phyloP scores from a whole-genome alignment of 2,888 invertebrate genomes.

The Harmothoe impar region DNA sequence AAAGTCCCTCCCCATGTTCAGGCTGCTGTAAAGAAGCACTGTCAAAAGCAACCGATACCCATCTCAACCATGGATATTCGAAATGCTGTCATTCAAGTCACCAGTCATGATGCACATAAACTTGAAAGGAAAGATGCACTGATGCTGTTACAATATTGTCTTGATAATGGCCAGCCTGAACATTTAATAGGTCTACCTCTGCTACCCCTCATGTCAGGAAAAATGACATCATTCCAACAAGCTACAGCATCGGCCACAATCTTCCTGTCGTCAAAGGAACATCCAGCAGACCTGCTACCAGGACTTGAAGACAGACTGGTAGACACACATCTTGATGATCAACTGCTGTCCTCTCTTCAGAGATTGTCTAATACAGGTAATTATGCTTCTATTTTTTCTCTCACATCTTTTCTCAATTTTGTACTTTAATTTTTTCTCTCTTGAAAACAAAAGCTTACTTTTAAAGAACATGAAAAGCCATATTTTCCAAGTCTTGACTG shows the following conservation, averaged over 20 bases:
- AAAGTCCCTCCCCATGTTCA: not conserved
- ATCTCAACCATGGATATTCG: not conserved
- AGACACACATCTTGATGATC: not conserved
- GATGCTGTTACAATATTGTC: constrained; percentile 10
- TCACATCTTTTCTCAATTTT: not conserved
- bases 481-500: too few species aligned
- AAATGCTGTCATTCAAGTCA: not conserved
- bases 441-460: too few species aligned
- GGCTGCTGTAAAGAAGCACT: not conserved
- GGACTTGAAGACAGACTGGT: constrained; percentile 18
- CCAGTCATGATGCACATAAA: not conserved
- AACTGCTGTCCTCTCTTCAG: not conserved
- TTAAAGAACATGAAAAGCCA: too few species aligned
- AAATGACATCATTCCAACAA: not conserved
- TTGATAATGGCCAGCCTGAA: constrained; percentile 1
- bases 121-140: not conserved
- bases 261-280: not conserved
- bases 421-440: not conserved
- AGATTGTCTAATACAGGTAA: constrained; percentile 9
- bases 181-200: constrained; percentile 22
- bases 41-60: not conserved
- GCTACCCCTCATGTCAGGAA: not conserved
- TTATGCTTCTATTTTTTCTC: not conserved
- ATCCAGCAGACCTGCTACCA: constrained; percentile 17
- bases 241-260: not conserved